Evolutionary conservation across 30 jellyfish, hydroid and myxozoan genomes (phyloP).

Genomic region (Turritopsis dohrnii): DNA sequence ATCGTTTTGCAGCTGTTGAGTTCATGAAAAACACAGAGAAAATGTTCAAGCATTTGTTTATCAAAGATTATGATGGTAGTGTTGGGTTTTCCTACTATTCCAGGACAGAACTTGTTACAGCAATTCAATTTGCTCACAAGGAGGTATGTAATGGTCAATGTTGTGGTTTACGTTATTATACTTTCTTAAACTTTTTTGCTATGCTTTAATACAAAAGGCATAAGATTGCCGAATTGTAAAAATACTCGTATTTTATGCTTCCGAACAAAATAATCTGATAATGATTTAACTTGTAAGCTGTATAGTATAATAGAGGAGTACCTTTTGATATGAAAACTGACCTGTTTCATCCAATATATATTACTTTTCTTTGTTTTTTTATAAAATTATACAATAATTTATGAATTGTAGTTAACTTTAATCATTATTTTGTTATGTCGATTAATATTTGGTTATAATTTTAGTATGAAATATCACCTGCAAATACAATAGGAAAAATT

Average conservation of each 20-base stretch:
- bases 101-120: conserved; percentile 48
- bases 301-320: too few species aligned
- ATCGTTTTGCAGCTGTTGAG: conserved; percentile 77
- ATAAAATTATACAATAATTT: too few species aligned
- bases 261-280: too few species aligned
- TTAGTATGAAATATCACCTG: neutral
- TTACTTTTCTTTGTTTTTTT: too few species aligned
- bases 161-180: neutral
- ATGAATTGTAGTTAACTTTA: too few species aligned
- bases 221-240: too few species aligned
- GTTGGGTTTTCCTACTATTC: conserved; percentile 42
- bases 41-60: conserved; percentile 48
- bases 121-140: conserved; percentile 44
- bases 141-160: conserved; percentile 26
- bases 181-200: neutral
- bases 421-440: too few species aligned
- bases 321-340: too few species aligned
- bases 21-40: conserved; percentile 71
- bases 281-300: too few species aligned
- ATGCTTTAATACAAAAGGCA: too few species aligned
- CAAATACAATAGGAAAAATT: neutral
- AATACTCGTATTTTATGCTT: too few species aligned
- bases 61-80: conserved; percentile 47
- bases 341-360: too few species aligned
- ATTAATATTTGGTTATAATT: neutral